phyloP scores from a whole-genome alignment of 2,888 invertebrate species.

The Dasypogon diadema region DNA sequence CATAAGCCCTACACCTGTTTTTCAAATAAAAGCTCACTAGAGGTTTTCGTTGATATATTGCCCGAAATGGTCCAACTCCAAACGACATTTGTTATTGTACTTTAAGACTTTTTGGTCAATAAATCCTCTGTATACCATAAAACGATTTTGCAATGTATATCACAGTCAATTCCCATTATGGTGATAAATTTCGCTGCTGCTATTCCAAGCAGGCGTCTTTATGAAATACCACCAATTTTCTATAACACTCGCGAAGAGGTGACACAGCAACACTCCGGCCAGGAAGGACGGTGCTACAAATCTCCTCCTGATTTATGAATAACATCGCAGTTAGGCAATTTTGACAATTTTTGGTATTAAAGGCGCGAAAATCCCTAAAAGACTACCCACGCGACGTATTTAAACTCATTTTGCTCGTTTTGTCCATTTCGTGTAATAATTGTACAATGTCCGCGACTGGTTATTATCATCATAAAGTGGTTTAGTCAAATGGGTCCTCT shows the following conservation, averaged over 20 bases:
- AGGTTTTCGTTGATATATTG: conserved; percentile 10
- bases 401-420: background rate
- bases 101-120: conserved; percentile 5
- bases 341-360: conserved; percentile 8
- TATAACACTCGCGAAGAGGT: too few species aligned
- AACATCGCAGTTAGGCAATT: background rate
- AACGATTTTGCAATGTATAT: background rate
- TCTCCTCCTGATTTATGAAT: conserved; percentile 22
- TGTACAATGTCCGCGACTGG: conserved; percentile 1
- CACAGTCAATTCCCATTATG: background rate
- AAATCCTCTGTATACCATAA: background rate
- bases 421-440: conserved; percentile 18
- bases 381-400: background rate
- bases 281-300: conserved; percentile 18
- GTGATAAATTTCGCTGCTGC: conserved; percentile 7
- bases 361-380: conserved; percentile 6
- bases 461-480: background rate
- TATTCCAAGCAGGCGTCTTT: too few species aligned
- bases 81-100: conserved; percentile 8
- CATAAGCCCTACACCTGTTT: too few species aligned
- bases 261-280: background rate
- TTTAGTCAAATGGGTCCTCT: conserved; percentile 14
- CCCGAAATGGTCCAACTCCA: background rate
- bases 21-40: too few species aligned
- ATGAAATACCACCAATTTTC: too few species aligned